Conservation (phyloP, 1,140 invertebrate species). For the Ceratina calcarata region DNA sequence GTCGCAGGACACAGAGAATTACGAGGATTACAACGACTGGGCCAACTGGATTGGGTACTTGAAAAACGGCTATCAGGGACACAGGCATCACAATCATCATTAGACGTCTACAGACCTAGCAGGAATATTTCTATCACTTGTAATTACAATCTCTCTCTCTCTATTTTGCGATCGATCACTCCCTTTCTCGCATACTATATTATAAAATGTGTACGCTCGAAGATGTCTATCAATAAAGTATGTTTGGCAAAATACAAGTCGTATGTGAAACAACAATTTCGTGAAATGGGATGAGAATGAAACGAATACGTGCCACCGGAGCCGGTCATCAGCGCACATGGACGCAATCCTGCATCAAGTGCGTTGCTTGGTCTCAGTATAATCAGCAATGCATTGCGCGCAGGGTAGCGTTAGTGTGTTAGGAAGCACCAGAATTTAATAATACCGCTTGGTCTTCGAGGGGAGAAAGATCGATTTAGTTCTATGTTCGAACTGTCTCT, state of each 20-base stretch:
- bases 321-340: conserved; percentile 63
- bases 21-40: conserved; percentile 58
- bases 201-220: conserved; percentile 42
- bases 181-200: conserved; percentile 28
- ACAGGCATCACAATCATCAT: conserved; percentile 71
- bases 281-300: conserved; percentile 12
- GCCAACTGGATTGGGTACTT: conserved; percentile 67
- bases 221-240: conserved; percentile 57
- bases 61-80: conserved; percentile 62
- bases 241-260: conserved; percentile 38
- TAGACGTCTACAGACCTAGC: conserved; percentile 51
- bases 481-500: background rate
- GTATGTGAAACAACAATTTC: background rate
- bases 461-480: background rate
- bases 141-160: conserved; percentile 44
- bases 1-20: conserved; percentile 63
- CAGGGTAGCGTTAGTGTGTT: conserved; percentile 79
- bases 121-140: conserved; percentile 48
- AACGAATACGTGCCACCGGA: conserved; percentile 28
- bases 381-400: conserved; percentile 80
- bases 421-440: conserved; percentile 60
- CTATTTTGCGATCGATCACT: conserved; percentile 14
- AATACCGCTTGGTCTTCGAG: conserved; percentile 2
- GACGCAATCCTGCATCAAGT: conserved; percentile 80
- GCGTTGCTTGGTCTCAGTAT: conserved; percentile 75